Conservation (phyloP, 2,888 invertebrate genomes). For the Drosophila setosimentum region DNA sequence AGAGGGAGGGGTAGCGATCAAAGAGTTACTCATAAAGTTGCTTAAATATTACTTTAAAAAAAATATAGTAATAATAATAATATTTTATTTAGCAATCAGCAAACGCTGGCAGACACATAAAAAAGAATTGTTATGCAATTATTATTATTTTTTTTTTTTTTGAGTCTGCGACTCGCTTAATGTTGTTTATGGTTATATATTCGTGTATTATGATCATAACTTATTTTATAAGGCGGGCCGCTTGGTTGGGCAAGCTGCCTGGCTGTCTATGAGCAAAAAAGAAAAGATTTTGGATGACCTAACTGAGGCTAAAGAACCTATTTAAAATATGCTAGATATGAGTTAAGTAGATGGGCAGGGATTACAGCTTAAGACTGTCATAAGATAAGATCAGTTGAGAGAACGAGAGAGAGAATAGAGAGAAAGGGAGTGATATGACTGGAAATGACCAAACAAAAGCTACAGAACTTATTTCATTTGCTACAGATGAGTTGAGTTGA, state of each 20-base stretch:
- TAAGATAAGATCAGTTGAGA: background rate
- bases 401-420: too few relatives aligned
- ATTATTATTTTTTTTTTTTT: conserved; percentile 20
- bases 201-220: conserved; percentile 20
- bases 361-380: background rate
- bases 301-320: conserved; percentile 30
- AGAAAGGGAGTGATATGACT: background rate
- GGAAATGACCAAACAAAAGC: conserved; percentile 26
- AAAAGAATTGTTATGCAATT: conserved; percentile 76
- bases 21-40: conserved; percentile 47
- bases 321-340: conserved; percentile 4
- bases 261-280: background rate
- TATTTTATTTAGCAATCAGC: conserved; percentile 61
- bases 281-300: conserved; percentile 27
- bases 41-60: conserved; percentile 38
- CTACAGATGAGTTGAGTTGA: background rate
- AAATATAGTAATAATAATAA: conserved; percentile 26
- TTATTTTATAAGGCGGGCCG: conserved; percentile 30
- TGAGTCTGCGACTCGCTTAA: conserved; percentile 8
- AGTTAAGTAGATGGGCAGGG: background rate
- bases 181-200: background rate
- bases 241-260: conserved; percentile 26
- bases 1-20: conserved; percentile 5
- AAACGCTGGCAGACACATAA: conserved; percentile 60
- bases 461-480: conserved; percentile 25